Evolutionary conservation across 2,888 invertebrate genomes (phyloP).

Genomic region (Diarsia mendica): DNA sequence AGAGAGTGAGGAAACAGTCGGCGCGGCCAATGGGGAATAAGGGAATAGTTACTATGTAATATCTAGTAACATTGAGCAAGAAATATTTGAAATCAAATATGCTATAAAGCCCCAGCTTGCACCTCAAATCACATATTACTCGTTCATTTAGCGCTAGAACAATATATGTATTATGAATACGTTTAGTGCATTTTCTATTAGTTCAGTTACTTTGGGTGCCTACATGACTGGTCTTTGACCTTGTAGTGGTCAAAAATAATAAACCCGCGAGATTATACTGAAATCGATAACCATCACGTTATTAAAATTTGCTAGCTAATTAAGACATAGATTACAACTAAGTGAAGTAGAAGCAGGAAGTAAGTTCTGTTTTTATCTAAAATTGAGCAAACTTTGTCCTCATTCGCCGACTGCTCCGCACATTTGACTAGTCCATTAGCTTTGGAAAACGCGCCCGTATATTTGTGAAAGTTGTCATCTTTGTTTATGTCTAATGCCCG

Average conservation of each 20-base stretch:
- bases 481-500: conserved; percentile 39
- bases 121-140: not conserved
- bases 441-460: conserved; percentile 24
- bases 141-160: not conserved
- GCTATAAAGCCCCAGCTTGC: not conserved
- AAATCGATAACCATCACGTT: not conserved
- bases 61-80: conserved; percentile 52
- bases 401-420: conserved; percentile 39
- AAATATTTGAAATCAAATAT: conserved; percentile 19
- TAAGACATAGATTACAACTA: not conserved
- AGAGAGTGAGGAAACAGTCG: conserved; percentile 25
- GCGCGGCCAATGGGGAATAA: conserved; percentile 38
- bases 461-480: conserved; percentile 7
- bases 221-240: not conserved
- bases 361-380: conserved; percentile 3
- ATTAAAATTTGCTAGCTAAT: not conserved
- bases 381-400: conserved; percentile 45
- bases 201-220: not conserved
- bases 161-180: not conserved
- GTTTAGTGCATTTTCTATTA: not conserved
- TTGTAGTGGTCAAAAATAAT: not conserved
- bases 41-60: conserved; percentile 10
- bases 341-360: not conserved
- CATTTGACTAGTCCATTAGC: conserved; percentile 28
- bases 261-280: not conserved